Base-by-base conservation (phyloP, 2,797 vertebrate genomes). In the Phaenicophaeus curvirostris region DNA sequence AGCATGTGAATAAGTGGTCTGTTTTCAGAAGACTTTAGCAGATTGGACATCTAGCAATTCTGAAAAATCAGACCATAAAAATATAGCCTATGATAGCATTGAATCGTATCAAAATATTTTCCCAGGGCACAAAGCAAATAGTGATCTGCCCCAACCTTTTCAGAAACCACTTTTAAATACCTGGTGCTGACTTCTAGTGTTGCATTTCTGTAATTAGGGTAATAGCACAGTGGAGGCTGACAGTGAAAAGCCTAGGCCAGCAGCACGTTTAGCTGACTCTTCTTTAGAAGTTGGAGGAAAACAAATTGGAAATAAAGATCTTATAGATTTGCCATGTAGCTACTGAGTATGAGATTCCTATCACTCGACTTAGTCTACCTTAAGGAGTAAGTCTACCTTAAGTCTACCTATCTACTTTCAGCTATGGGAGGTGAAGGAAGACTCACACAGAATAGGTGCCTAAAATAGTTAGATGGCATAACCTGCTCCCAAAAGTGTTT, bases 61-160 rank as follows among this genome's bases (percentile, higher is more conserved):
- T 85, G 46, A 95, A 87, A 94, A 87, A 84, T 59, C 57, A 91
- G 24, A 76, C 54, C 28, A 68, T 33, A 55, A 83, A 93, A 87
- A 53, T 46, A 5, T 74, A 83, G 6, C 25, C 33, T 71, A 23
- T 59, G 86, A 66, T 23, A 67, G 0, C 37, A 76, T 5, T 55
- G 55, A 78, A 84, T 59, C 0, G 37, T 69, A 94, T 87, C 7
- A 89, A 92, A 96, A 79, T 93, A 80, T 88, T 94, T 89, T 76
- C 58, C 15, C n/a, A 72, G 14, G 77, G 9, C 15, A 58, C 19
- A 5, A n/a, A 95, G 41, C 24, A 74, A 71, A 58, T 87, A 81
- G n/a, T 93, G 90, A 74, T 50, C 59, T 62, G 21, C 66, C n/a
- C 57, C 21, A 74, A 23, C 14, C 12, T 28, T 85, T 89, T 92